These are phyloP conservation scores for Pogonomyrmex californicus DNA, from an alignment of 1,140 invertebrate genomes.

Conservation along the genomic window DNA sequence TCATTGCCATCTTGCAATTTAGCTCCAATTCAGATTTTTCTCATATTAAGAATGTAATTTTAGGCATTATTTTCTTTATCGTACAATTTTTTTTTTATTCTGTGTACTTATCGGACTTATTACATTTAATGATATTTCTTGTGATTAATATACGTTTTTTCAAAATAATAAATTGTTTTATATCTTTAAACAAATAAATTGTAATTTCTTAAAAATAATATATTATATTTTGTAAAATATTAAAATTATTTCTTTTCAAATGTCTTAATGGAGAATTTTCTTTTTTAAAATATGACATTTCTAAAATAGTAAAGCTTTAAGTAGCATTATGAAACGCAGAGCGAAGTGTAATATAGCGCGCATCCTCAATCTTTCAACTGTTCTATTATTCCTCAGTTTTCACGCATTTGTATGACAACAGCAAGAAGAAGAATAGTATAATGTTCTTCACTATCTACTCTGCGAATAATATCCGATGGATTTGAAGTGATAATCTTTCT, in stretches of 20 bases:
- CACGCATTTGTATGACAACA: conserved; percentile 23
- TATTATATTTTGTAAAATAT: conserved; percentile 1
- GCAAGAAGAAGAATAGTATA: conserved; percentile 6
- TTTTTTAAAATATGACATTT: conserved; percentile 1
- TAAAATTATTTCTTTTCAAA: not conserved
- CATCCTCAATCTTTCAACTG: conserved; percentile 24
- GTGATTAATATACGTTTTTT: not conserved
- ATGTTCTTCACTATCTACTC: conserved; percentile 3
- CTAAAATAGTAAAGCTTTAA: conserved; percentile 6
- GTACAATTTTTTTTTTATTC: not conserved
- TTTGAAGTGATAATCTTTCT: conserved; percentile 50
- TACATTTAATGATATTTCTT: not conserved
- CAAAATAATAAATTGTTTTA: not conserved
- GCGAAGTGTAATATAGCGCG: not conserved
- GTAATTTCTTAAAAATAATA: not conserved
- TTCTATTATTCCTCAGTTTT: conserved; percentile 44
- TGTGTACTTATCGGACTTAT: not conserved
- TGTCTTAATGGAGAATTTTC: not conserved
- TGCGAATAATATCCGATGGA: conserved; percentile 44
- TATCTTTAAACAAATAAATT: not conserved
- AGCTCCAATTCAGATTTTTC: not conserved
- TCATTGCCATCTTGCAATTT: not conserved
- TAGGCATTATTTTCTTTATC: not conserved
- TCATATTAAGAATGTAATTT: not conserved
- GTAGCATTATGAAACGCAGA: conserved; percentile 19